phyloP scores from a whole-genome alignment of 2,888 invertebrate genomes.

The Xylota sylvarum region DNA sequence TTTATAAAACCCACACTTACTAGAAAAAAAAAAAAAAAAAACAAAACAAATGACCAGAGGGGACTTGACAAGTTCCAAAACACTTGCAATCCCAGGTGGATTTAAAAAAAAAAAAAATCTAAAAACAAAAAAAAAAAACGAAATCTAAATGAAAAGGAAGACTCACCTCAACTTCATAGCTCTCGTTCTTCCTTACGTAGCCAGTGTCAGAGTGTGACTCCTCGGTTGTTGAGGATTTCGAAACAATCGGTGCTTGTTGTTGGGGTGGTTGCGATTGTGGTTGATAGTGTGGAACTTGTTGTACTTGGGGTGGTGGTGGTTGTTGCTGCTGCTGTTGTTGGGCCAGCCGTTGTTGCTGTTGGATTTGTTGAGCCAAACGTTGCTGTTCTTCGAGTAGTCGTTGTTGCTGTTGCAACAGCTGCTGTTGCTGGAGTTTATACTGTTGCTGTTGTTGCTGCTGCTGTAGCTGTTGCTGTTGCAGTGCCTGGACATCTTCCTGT shows the following conservation, averaged over 20 bases:
- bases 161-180: constrained; percentile 78
- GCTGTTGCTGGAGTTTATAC: constrained; percentile 66
- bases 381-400: constrained; percentile 52
- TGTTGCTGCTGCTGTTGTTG: constrained; percentile 30
- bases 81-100: background rate
- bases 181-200: constrained; percentile 75
- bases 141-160: too few relatives aligned
- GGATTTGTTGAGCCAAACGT: constrained; percentile 52
- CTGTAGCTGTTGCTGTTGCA: constrained; percentile 69
- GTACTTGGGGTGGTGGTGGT: constrained; percentile 6
- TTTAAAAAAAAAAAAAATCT: background rate
- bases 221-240: constrained; percentile 67
- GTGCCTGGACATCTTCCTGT: constrained; percentile 82
- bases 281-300: constrained; percentile 46
- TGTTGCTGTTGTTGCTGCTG: constrained; percentile 60
- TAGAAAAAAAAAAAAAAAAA: constrained; percentile 1
- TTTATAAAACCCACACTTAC: background rate
- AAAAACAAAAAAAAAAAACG: constrained; percentile 23
- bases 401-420: constrained; percentile 58
- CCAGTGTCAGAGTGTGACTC: constrained; percentile 78
- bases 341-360: constrained; percentile 62
- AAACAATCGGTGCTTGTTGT: constrained; percentile 53
- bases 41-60: background rate
- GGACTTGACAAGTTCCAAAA: too few relatives aligned
- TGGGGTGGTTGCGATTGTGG: constrained; percentile 24